Base-by-base conservation (phyloP, 2,113 vertebrate species). In the Eptesicus fuscus region DNA sequence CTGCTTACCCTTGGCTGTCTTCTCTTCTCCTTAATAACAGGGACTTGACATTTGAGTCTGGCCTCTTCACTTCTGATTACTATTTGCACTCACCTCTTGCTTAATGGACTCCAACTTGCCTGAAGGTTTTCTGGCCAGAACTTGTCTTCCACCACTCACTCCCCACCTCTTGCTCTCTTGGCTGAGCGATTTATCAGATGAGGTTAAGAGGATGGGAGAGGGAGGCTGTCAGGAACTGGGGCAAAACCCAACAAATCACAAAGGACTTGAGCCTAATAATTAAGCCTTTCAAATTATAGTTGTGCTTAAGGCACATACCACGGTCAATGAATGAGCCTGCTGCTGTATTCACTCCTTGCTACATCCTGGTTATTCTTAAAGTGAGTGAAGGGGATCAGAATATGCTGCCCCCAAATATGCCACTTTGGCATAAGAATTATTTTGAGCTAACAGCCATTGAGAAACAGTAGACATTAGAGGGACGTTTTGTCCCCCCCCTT, bases 341-440 rank as follows among this genome's bases (percentile, higher is more conserved):
- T 3, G 0, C n/a, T 3, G 0, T 11, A 8, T 28, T 37, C 3
- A 9, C 28, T 49, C 61, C 6, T 9, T 17, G 49, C 69, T 42
- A 12, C 30, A 1, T 0, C 0, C 4, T 10, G 44, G 73, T 40
- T 22, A 2, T 94, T 35, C 71, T 91, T 35, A 1, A 80, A 67
- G n/a, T 32, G 63, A 76, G 56, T 13, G 8, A n/a, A n/a, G 28
- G 53, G 28, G 44, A 7, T 74, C 51, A n/a, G 42, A 63, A 44
- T 65, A 10, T 67, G 44, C 47, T 1, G 1, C 11, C 42, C 28
- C 28, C 0, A 16, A 40, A 37, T 23, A 23, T 37, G 59, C 12
- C 59, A 44, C 32, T 37, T 53, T 28, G 71, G 35, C n/a, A 0
- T 65, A 77, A 67, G 82, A 56, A 42, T 67, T 77, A 32, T 42